Evolutionary conservation across 2,888 invertebrate genomes (phyloP), one percentile per base, ranked within the genome.

Genomic region (Encarsia formosa): DNA sequence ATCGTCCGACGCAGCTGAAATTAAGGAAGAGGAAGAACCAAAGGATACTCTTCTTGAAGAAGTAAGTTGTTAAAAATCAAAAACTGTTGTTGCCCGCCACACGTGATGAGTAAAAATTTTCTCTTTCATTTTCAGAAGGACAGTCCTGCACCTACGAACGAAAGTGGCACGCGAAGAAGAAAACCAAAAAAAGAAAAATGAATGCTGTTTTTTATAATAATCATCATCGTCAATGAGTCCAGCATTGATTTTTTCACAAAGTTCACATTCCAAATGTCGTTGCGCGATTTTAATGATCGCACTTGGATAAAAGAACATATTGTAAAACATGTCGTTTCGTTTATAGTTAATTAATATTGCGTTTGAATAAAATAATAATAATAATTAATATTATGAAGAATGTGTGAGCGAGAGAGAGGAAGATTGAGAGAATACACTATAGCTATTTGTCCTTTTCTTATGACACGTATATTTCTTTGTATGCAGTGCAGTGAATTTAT

Each of bases 141-240:
- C n/a, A n/a, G n/a, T n/a, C n/a, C n/a, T 24, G 54, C 64, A 54
- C 41, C 59, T 39, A 57, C 58, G 1, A 64, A 63, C 50, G 64
- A 61, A 11, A 71, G 71, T 54, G 73, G 72, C 35, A 70, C 73
- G 58, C 66, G 73, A 56, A 71, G 72, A 65, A 72, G 73, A 66
- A 73, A 70, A 66, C 68, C 66, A 65, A 72, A 70, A 57, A 73
- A 70, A 65, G 69, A 71, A 19, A 26, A 54, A 42, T 43, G 45
- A 38, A 34, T 45, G 29, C 49, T 56, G 38, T 52, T 56, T 56
- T 54, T 44, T 52, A 49, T 53, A 29, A 46, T 34, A 44, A 39
- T 49, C 41, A 44, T 42, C 38, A 43, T 55, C 44, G 41, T 54
- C 34, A 38, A 52, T 38, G 31, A 49, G 48, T n/a, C n/a, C n/a